A percentile compares a stretch with the other conserved stretches of the same genome.
Evolutionary conservation across 2,888 invertebrate species (phyloP).

Genomic region (Pteria penguin): DNA sequence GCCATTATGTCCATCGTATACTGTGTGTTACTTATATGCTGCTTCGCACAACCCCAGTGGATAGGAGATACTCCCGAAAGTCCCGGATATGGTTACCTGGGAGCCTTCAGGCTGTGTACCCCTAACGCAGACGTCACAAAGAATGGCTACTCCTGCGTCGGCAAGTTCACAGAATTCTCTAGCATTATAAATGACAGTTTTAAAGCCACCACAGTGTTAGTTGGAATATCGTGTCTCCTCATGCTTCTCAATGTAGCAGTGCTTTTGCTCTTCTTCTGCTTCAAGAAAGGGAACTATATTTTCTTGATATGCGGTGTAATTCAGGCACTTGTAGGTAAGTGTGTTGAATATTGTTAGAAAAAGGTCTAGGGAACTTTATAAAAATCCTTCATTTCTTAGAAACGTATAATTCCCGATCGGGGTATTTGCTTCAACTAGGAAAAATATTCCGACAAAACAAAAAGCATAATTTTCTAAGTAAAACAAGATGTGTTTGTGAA

Average conservation of each 20-base stretch:
- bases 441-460: too few species aligned
- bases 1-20: slow-evolving; percentile 98
- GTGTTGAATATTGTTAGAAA: too few species aligned
- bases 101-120: slow-evolving; percentile 91
- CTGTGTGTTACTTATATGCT: slow-evolving; percentile 94
- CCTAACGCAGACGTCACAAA: slow-evolving; percentile 30
- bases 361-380: too few species aligned
- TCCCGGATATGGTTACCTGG: slow-evolving; percentile 91
- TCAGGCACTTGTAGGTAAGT: slow-evolving; percentile 94
- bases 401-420: too few species aligned
- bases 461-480: too few species aligned
- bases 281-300: slow-evolving; percentile 90
- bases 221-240: slow-evolving; percentile 89
- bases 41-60: slow-evolving; percentile 91
- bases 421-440: too few species aligned
- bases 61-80: slow-evolving; percentile 76
- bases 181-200: slow-evolving; percentile 90
- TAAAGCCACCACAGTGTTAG: slow-evolving; percentile 92
- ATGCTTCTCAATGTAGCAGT: slow-evolving; percentile 91
- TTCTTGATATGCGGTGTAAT: slow-evolving; percentile 96
- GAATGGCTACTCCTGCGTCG: slow-evolving; percentile 83
- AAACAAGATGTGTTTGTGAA: too few species aligned
- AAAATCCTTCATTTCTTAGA: too few species aligned
- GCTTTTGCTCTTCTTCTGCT: slow-evolving; percentile 94
- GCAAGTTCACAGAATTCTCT: slow-evolving; percentile 86